Base-by-base conservation (phyloP, 2,888 invertebrate genomes). In the Euplagia quadripunctaria region DNA sequence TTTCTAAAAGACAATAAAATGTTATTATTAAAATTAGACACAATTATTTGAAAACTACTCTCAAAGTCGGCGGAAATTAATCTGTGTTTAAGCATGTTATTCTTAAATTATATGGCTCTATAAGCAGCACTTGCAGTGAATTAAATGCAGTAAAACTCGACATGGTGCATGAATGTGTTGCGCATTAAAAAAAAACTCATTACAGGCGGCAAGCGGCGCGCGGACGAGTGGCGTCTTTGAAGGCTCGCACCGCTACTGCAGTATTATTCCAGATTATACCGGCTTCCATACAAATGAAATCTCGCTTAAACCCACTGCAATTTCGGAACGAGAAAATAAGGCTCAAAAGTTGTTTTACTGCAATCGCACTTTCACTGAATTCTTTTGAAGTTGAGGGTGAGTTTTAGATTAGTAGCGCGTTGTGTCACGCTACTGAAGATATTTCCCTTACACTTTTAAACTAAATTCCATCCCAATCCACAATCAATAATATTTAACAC, bases 181-280 rank as follows among this genome's bases (percentile, higher is more conserved):
- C 92, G 92, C 91, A 92, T 94, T 94, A 89, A 93, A 94, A 95
- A n/a, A 82, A 95, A 94, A 94, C 95, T 95, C 95, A 95, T 95
- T 95, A 95, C 94, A 94, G 93, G 93, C 94, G 90, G 92, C 90
- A 91, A 91, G 86, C 92, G 91, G 90, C 91, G 88, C 91, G 92
- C 92, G 94, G 93, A 92, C 95, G 94, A 94, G 94, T 93, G 94
- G 88, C 95, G 94, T 95, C 95, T 95, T 95, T 95, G 95, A 95
- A 92, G 94, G 93, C 93, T 91, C 90, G 90, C 88, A 90, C 93
- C 92, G 92, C 94, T 89, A 91, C 92, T 92, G 94, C 93, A 90
- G 94, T 93, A 96, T 96, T 95, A 95, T 95, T 94, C 91, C 94
- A 94, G 95, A 95, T 95, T 96, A 96, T 95, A 89, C 93, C 92